These are phyloP conservation scores for Arizona elegans DNA, from an alignment of 2,113 vertebrate species.

Conservation along the genomic window DNA sequence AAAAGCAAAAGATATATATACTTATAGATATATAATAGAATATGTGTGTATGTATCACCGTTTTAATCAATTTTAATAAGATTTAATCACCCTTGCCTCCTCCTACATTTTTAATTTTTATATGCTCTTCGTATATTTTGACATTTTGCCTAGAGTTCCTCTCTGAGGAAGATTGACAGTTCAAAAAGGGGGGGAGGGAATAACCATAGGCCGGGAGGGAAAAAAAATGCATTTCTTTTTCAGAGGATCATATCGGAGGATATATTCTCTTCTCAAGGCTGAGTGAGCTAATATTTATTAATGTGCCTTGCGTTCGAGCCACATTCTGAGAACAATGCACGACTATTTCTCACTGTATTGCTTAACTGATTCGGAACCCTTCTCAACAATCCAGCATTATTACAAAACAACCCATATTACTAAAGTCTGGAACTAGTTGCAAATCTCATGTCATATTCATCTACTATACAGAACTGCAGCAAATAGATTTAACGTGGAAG, in stretches of 20 bases:
- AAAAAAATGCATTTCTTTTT: neutral
- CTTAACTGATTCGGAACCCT: neutral
- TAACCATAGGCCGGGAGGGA: neutral
- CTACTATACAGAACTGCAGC: neutral
- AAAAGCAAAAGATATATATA: neutral
- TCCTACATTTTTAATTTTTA: too few relatives aligned
- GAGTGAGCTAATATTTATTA: neutral
- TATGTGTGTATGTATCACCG: too few relatives aligned
- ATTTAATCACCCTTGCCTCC: too few relatives aligned
- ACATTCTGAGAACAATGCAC: neutral
- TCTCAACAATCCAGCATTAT: too few relatives aligned
- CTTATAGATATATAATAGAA: too few relatives aligned
- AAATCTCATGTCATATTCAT: neutral
- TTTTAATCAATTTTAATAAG: neutral
- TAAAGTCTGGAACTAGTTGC: neutral
- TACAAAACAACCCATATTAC: neutral
- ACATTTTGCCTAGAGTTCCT: too few relatives aligned
- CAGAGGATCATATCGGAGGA: neutral
- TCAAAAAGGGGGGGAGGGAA: too few relatives aligned
- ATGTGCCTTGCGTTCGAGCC: neutral
- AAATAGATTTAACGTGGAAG: neutral
- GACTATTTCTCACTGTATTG: neutral
- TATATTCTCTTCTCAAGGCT: neutral
- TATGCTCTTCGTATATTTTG: too few relatives aligned
- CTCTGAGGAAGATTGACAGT: too few relatives aligned